phyloP scores from a whole-genome alignment of 2,113 vertebrate genomes.

The Sakesphorus luctuosus region DNA sequence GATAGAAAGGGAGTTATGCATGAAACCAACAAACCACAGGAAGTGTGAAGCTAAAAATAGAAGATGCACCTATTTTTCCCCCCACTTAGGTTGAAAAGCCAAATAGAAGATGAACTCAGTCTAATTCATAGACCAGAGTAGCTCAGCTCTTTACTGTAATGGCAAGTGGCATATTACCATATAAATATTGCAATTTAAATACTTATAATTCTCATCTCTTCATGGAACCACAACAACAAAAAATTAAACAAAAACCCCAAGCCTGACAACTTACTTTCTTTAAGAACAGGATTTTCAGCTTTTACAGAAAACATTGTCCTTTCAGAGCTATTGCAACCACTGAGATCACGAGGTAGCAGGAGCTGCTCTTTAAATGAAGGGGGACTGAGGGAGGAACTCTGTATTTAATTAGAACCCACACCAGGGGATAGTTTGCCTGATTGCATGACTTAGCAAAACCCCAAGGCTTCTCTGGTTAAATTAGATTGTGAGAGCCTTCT shows the following conservation, averaged over 20 bases:
- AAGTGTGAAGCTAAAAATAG: not conserved
- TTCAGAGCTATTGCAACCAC: not conserved
- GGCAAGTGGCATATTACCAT: fast-evolving
- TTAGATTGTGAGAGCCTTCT: not conserved
- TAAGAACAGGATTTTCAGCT: not conserved
- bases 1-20: not conserved
- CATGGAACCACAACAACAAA: not conserved
- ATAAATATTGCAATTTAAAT: not conserved
- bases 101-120: not conserved
- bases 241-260: too few relatives aligned
- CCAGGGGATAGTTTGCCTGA: not conserved
- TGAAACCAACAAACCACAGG: not conserved
- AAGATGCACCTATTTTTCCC: fast-evolving
- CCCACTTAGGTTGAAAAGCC: not conserved
- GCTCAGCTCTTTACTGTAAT: not conserved
- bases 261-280: not conserved
- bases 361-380: not conserved
- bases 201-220: not conserved
- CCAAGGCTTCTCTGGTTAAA: not conserved
- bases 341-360: fast-evolving
- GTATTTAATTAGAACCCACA: not conserved
- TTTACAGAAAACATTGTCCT: fast-evolving
- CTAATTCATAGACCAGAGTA: not conserved
- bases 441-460: not conserved
- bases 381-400: not conserved